phyloP scores from a whole-genome alignment of 2,888 invertebrate genomes.

The Drosophila quinaria region DNA sequence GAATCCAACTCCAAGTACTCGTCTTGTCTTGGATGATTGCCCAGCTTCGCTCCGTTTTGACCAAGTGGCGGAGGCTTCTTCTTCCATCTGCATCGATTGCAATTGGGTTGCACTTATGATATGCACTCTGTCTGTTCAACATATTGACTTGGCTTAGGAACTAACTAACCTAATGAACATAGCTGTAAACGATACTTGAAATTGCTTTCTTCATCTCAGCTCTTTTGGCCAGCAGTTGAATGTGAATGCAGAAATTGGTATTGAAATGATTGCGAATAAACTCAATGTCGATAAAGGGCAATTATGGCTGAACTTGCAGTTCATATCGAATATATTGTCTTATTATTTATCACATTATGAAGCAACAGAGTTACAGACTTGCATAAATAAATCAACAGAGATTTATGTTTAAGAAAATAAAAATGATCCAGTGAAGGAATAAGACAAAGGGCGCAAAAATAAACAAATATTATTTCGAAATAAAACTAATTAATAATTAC shows the following conservation, averaged over 20 bases:
- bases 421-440: too few relatives aligned
- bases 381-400: too few relatives aligned
- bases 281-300: constrained; percentile 5
- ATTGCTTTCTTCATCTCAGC: constrained; percentile 30
- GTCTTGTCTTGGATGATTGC: constrained; percentile 47
- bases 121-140: constrained; percentile 23
- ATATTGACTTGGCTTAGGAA: constrained; percentile 34
- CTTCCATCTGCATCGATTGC: constrained; percentile 44
- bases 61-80: constrained; percentile 39
- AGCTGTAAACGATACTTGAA: constrained; percentile 59
- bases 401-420: too few relatives aligned
- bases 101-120: constrained; percentile 50
- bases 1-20: constrained; percentile 33
- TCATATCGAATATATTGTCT: background rate
- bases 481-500: too few relatives aligned
- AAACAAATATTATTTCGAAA: too few relatives aligned
- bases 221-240: background rate
- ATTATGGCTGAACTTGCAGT: background rate
- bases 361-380: too few relatives aligned
- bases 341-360: background rate
- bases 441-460: too few relatives aligned
- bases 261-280: constrained; percentile 7
- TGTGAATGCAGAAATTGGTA: constrained; percentile 17
- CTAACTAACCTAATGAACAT: constrained; percentile 67
- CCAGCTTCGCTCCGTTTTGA: constrained; percentile 20